Percentiles rank a stretch among this genome's conserved stretches.
phyloP scores from a whole-genome alignment of 2,797 vertebrate species.

The Cossypha niveicapilla region DNA sequence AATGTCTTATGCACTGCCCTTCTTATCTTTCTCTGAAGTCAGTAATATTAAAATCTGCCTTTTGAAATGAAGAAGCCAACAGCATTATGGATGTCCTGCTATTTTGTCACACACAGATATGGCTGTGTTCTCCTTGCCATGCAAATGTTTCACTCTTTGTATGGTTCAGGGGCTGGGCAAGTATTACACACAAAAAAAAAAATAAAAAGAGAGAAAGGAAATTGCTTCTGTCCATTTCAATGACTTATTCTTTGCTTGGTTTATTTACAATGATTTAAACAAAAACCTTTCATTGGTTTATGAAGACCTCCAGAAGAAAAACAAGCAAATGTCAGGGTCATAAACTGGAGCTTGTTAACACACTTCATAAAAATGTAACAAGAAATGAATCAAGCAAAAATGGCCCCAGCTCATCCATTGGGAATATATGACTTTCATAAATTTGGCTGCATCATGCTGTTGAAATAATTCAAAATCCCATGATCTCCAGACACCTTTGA shows the following conservation, averaged over 20 bases:
- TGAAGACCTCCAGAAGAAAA: conserved; percentile 40
- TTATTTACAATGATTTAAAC: conserved; percentile 27
- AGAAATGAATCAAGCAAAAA: not conserved
- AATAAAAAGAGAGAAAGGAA: not conserved
- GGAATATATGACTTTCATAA: conserved; percentile 1
- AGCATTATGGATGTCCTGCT: conserved; percentile 8
- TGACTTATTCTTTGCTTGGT: not conserved
- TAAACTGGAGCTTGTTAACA: conserved; percentile 48
- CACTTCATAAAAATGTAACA: not conserved
- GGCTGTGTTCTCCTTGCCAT: not conserved
- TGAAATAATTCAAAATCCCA: conserved; percentile 5
- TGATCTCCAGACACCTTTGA: not conserved
- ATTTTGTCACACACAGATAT: not conserved
- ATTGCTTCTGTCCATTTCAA: conserved; percentile 21
- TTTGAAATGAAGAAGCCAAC: conserved; percentile 53
- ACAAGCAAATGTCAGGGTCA: conserved; percentile 55
- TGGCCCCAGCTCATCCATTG: not conserved
- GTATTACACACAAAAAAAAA: not conserved
- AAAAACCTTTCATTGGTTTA: not conserved
- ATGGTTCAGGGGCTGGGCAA: not conserved
- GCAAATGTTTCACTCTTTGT: conserved; percentile 2
- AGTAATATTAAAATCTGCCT: conserved; percentile 60
- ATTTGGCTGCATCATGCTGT: not conserved
- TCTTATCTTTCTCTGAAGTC: conserved; percentile 63
- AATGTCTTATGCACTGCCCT: conserved; percentile 53